Conservation (phyloP, 1,140 invertebrate genomes). For the Drosophila biarmipes region DNA sequence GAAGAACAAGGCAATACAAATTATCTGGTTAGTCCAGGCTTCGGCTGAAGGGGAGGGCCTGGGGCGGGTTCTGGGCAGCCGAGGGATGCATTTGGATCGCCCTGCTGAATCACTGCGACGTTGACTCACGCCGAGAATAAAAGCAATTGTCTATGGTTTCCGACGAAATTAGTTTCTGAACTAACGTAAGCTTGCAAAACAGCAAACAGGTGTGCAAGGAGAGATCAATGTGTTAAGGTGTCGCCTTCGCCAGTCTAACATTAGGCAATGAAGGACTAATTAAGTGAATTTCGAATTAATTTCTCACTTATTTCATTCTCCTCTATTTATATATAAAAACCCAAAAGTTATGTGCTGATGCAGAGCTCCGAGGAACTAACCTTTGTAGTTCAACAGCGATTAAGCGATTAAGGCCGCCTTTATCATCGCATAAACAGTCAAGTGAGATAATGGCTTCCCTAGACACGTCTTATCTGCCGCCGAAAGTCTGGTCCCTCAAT, state of each 20-base stretch:
- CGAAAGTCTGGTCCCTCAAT: slow-evolving; percentile 3
- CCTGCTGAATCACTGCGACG: slow-evolving; percentile 29
- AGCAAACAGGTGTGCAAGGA: no score
- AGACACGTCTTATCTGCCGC: slow-evolving; percentile 1
- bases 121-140: slow-evolving; percentile 28
- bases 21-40: slow-evolving; percentile 27
- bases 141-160: not conserved
- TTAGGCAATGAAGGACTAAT: no score
- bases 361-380: not conserved
- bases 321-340: no score
- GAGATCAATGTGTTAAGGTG: no score
- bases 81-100: slow-evolving; percentile 31
- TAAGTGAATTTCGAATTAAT: no score
- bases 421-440: not conserved
- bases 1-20: slow-evolving; percentile 38
- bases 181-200: not conserved
- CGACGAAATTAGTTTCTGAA: slow-evolving; percentile 1
- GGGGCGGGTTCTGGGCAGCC: slow-evolving; percentile 1
- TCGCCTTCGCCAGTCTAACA: no score
- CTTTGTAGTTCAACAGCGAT: not conserved
- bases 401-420: not conserved
- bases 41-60: not conserved
- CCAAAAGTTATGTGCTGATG: no score
- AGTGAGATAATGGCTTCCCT: not conserved
- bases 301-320: no score